phyloP scores from a whole-genome alignment of 2,797 vertebrate species.

The Aythya fuligula region DNA sequence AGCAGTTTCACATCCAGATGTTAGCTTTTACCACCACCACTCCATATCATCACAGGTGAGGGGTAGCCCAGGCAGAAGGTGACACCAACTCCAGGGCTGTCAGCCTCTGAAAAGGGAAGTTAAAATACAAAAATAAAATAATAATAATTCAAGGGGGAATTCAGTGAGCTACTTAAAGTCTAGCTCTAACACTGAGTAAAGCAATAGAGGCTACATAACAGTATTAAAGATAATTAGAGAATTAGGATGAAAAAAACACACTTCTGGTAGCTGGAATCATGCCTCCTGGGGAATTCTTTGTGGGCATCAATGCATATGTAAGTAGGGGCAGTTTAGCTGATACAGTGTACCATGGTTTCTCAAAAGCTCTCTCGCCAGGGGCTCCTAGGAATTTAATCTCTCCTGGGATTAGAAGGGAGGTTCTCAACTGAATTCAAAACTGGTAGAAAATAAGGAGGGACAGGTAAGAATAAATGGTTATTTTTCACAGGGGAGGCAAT shows the following conservation, averaged over 20 bases:
- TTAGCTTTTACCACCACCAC: not conserved
- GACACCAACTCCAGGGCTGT: not conserved
- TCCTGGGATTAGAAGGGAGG: not conserved
- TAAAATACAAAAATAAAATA: not conserved
- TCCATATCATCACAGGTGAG: not conserved
- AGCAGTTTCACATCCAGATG: not conserved
- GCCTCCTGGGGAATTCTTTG: not conserved
- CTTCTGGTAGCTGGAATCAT: not conserved
- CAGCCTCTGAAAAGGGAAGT: not conserved
- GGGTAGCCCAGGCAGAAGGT: not conserved
- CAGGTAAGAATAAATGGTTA: not conserved
- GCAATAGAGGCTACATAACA: not conserved
- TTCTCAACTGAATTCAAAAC: not conserved
- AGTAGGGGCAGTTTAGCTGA: not conserved
- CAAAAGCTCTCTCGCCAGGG: not conserved
- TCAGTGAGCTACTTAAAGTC: not conserved
- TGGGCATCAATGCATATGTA: not conserved
- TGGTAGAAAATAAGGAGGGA: not conserved
- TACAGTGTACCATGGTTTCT: not conserved
- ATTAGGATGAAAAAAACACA: not conserved
- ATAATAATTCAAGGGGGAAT: not conserved
- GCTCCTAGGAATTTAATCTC: not conserved
- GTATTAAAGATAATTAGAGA: not conserved
- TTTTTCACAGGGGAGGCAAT: not conserved
- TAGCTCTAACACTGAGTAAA: not conserved